phyloP scores from a whole-genome alignment of 2,113 vertebrate genomes.

The Rhombomys opimus region DNA sequence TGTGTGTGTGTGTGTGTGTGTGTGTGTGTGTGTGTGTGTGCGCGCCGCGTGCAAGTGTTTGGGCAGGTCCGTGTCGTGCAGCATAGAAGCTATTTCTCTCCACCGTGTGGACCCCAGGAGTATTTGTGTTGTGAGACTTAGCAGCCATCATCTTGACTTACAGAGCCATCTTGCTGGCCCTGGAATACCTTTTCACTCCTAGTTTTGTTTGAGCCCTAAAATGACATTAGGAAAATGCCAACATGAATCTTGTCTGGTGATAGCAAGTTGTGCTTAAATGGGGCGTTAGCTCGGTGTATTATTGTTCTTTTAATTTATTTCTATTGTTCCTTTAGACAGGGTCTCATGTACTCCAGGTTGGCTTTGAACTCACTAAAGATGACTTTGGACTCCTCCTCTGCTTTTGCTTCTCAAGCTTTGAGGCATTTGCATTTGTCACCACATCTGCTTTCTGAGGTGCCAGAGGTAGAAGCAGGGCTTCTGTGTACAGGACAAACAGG shows the following conservation, averaged over 20 bases:
- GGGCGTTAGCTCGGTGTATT: background rate
- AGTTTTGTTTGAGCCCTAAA: constrained; percentile 35
- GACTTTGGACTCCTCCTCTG: background rate
- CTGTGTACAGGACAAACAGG: background rate
- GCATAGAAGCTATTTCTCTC: too few species aligned
- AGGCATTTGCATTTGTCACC: background rate
- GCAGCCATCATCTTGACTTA: background rate
- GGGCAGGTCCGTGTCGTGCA: too few species aligned
- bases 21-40: background rate
- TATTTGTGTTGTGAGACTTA: background rate
- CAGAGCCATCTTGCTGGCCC: background rate
- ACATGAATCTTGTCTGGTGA: background rate
- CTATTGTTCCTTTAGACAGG: background rate
- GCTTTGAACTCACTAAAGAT: background rate
- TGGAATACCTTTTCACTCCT: background rate
- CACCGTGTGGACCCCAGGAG: background rate
- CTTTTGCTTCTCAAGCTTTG: background rate
- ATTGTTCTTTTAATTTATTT: background rate
- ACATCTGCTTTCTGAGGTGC: background rate
- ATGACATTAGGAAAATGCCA: background rate
- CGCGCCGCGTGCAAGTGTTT: background rate
- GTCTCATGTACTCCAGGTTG: background rate
- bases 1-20: too few species aligned
- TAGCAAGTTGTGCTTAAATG: background rate
- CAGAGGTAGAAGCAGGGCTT: background rate